Evolutionary conservation across 2,113 vertebrate species (phyloP).

Genomic region (Onychostruthus taczanowskii): DNA sequence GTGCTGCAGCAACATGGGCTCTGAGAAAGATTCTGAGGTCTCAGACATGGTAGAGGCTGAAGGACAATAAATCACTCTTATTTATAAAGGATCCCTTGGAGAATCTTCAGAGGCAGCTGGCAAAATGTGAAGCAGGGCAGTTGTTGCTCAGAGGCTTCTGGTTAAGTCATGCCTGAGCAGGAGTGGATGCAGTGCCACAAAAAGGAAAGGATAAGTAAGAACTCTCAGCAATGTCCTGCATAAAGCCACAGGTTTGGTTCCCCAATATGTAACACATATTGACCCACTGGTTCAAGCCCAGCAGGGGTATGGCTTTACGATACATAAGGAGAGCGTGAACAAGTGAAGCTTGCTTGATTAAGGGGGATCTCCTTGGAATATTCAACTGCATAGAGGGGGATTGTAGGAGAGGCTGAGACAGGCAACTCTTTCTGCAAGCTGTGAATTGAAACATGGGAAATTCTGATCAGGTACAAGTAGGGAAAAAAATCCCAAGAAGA

Average conservation of each 20-base stretch:
- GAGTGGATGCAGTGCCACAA: background rate
- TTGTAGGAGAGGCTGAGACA: background rate
- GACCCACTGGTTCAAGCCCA: background rate
- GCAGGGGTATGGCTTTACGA: background rate
- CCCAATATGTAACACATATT: accelerated
- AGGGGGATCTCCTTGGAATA: background rate
- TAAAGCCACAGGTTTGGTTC: background rate
- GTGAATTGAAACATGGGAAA: background rate
- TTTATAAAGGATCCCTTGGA: background rate
- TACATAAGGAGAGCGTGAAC: background rate
- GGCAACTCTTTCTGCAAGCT: background rate
- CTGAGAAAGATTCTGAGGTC: background rate
- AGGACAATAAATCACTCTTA: background rate
- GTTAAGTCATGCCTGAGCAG: background rate
- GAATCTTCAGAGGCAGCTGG: background rate
- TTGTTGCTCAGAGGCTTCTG: background rate
- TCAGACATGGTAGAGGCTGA: background rate
- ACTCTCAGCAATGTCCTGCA: background rate
- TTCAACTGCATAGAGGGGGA: background rate
- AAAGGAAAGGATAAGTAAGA: background rate
- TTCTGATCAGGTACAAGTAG: background rate
- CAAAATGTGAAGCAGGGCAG: background rate
- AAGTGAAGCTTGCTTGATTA: background rate
- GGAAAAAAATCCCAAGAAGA: background rate
- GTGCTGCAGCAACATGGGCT: accelerated